Evolutionary conservation across 1,140 invertebrate species (phyloP).

Genomic region (Anthonomus grandis): DNA sequence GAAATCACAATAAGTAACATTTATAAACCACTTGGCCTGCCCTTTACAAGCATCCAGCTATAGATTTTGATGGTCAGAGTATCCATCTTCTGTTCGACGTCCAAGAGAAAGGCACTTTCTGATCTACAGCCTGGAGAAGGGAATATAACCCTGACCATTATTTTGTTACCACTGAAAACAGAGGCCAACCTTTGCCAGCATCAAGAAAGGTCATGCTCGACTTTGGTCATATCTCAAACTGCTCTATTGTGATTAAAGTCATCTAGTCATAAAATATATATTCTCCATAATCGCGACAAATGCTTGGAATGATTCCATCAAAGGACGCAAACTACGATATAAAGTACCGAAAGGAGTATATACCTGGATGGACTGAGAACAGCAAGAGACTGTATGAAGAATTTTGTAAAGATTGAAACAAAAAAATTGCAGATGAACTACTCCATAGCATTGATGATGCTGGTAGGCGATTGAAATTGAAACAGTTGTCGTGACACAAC

Average conservation of each 20-base stretch:
- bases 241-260: slow-evolving; percentile 16
- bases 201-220: slow-evolving; percentile 1
- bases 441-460: slow-evolving; percentile 12
- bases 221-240: slow-evolving; percentile 24
- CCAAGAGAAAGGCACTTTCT: no score
- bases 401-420: not conserved
- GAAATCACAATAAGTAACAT: no score
- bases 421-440: slow-evolving; percentile 10
- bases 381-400: slow-evolving; percentile 7
- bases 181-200: slow-evolving; percentile 1
- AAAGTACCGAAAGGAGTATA: slow-evolving; percentile 8
- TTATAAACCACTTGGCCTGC: no score
- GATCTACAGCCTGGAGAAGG: no score
- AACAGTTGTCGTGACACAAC: not conserved
- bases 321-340: no score
- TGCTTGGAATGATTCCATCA: no score
- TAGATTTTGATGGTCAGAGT: no score
- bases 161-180: slow-evolving; percentile 11
- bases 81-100: no score
- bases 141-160: slow-evolving; percentile 23
- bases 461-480: slow-evolving; percentile 3
- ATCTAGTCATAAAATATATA: not conserved
- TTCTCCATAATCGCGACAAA: no score
- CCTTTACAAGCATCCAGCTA: no score
- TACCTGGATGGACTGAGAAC: slow-evolving; percentile 18